These are phyloP conservation scores for Nycticryphes semicollaris DNA, from an alignment of 2,113 vertebrate species.

Conservation along the genomic window DNA sequence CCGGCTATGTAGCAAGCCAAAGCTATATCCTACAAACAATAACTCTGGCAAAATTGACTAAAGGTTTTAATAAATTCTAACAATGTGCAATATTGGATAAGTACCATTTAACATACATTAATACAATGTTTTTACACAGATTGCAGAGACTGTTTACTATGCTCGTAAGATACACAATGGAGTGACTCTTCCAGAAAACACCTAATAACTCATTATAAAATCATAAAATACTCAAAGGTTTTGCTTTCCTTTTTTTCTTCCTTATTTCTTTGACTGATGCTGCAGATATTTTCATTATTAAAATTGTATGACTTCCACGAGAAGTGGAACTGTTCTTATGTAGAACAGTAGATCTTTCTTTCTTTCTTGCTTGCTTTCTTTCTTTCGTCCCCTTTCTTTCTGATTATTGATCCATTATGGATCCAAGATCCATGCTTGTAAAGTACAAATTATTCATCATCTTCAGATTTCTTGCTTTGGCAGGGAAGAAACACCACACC, in stretches of 20 bases:
- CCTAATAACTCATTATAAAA: not conserved
- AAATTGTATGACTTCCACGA: not conserved
- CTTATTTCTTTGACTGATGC: not conserved
- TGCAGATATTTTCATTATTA: not conserved
- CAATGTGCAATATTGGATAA: not conserved
- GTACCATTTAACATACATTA: not conserved
- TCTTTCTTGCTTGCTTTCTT: not conserved
- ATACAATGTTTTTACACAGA: not conserved
- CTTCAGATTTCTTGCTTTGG: not conserved
- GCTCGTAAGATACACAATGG: not conserved
- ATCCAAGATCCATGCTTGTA: not conserved
- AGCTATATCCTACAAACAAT: not conserved
- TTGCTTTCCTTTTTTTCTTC: too few relatives aligned
- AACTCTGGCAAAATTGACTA: not conserved
- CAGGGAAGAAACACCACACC: not conserved
- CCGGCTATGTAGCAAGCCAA: not conserved
- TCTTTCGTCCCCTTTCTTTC: not conserved
- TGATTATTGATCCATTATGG: not conserved
- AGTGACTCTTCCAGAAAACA: not conserved
- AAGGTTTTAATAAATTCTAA: not conserved
- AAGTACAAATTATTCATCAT: not conserved
- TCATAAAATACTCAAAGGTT: not conserved
- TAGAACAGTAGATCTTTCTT: not conserved
- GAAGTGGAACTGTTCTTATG: not conserved
- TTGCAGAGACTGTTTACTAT: not conserved